Evolutionary conservation across 2,113 vertebrate genomes (phyloP), one percentile per base, ranked within the genome.

Genomic region (Scatophagus argus): DNA sequence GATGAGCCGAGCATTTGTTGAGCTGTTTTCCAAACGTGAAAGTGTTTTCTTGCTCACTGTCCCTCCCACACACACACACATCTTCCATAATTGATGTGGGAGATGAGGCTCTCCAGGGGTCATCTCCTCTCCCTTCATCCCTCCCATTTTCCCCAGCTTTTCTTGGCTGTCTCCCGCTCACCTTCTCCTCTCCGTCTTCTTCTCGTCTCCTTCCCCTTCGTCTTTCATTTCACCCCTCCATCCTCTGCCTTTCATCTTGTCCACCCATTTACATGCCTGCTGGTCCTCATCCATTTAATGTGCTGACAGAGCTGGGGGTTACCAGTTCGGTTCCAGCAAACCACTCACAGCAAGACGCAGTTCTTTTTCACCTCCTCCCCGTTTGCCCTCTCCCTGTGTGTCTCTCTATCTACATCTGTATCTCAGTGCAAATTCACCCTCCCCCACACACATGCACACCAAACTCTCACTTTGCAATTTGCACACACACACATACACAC

Each of bases 11-110:
- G 31, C 34, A 74, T 81, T 56, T 27, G 55, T 56, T 32, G 36
- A 69, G 46, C 27, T 67, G n/a, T 80, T 78, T 72, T 72, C 72
- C 76, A 74, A 52, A 52, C 56, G 38, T 39, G 49, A 39, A n/a
- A 32, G 23, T 66, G 44, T 79, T 77, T 61, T 44, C 39, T 74
- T 49, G 14, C 39, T 39, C 27, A 25, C 56, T 36, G 10, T n/a
- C 61, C 4, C 65, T 8, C 25, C 4, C 66, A 41, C 75, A 59
- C 75, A 43, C 31, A 10, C n/a, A 23, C 39, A 25, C 19, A 39
- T 71, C 60, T 74, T 92, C 86, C 58, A 91, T 94, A 92, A 95
- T 94, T 91, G 89, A 94, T 92, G 83, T 89, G 81, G 81, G 88
- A 90, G 87, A 85, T 82, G 68, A 87, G 82, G 87, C 79, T 85